A percentile compares a stretch with the other conserved stretches of the same genome.
Conservation (phyloP, 2,797 vertebrate species). For the Urophycis tenuis region DNA sequence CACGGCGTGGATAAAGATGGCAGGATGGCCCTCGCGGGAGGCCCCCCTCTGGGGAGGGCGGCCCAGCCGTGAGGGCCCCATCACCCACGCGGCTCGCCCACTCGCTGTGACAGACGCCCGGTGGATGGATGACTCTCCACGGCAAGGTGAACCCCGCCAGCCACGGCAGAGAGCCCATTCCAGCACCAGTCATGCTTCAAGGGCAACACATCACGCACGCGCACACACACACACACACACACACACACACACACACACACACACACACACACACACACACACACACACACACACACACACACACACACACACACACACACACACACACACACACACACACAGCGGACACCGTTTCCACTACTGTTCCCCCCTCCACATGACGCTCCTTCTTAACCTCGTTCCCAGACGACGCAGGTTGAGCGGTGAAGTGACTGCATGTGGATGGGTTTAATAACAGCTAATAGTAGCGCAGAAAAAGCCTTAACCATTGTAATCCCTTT, state of each 20-base stretch:
- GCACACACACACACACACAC: not conserved
- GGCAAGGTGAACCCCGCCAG: conserved; percentile 34
- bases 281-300: too few relatives aligned
- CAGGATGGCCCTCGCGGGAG: too few relatives aligned
- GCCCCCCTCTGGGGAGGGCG: conserved; percentile 6
- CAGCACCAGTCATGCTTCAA: conserved; percentile 60
- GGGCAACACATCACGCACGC: conserved; percentile 28
- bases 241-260: too few relatives aligned
- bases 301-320: conserved; percentile 13
- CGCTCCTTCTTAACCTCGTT: not conserved
- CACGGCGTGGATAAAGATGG: too few relatives aligned
- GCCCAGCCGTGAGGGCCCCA: conserved; percentile 1
- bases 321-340: conserved; percentile 16
- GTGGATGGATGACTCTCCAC: conserved; percentile 37
- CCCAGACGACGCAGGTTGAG: not conserved
- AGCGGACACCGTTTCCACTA: conserved; percentile 14
- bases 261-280: too few relatives aligned
- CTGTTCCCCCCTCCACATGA: not conserved
- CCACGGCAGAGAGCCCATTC: conserved; percentile 47
- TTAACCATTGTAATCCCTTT: too few relatives aligned
- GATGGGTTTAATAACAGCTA: not conserved
- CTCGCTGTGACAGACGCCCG: conserved; percentile 23
- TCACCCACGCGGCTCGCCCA: conserved; percentile 12
- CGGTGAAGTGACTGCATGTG: not conserved
- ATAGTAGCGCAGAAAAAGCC: not conserved